phyloP scores from a whole-genome alignment of 2,113 vertebrate species.

The Emberiza fucata region DNA sequence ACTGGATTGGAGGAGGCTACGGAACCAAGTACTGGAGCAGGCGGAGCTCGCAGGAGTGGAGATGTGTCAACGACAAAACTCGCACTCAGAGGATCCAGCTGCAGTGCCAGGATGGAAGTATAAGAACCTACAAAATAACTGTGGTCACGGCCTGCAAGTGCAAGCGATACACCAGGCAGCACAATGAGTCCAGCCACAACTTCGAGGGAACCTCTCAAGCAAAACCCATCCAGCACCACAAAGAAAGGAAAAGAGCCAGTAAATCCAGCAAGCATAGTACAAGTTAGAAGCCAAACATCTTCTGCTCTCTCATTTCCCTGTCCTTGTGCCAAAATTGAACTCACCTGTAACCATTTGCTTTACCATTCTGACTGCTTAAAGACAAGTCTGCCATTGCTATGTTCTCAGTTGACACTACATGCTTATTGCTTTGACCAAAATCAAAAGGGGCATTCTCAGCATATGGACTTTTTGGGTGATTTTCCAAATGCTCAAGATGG shows the following conservation, averaged over 20 bases:
- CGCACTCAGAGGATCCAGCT: conserved; percentile 90
- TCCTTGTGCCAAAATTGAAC: conserved; percentile 46
- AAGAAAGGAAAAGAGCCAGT: conserved; percentile 83
- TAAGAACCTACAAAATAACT: conserved; percentile 91
- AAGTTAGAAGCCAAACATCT: conserved; percentile 77
- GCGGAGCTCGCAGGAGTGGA: conserved; percentile 87
- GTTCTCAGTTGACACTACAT: conserved; percentile 54
- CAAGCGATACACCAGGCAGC: conserved; percentile 88
- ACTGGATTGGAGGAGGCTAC: conserved; percentile 89
- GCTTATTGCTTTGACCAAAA: conserved; percentile 69
- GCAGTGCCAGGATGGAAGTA: conserved; percentile 89
- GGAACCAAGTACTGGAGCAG: conserved; percentile 88
- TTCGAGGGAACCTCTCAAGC: conserved; percentile 81
- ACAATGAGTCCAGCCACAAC: conserved; percentile 89
- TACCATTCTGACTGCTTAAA: conserved; percentile 66
- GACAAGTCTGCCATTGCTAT: conserved; percentile 72
- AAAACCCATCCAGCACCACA: conserved; percentile 82
- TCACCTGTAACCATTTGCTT: conserved; percentile 57
- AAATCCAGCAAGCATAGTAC: conserved; percentile 80
- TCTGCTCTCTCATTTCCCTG: not conserved
- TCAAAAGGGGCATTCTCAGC: conserved; percentile 66
- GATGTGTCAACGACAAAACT: conserved; percentile 90
- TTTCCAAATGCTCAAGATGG: conserved; percentile 58
- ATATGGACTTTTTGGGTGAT: conserved; percentile 50
- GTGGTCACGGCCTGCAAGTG: conserved; percentile 94